Conservation (phyloP, 2,888 invertebrate species). For the Euclidia mi region DNA sequence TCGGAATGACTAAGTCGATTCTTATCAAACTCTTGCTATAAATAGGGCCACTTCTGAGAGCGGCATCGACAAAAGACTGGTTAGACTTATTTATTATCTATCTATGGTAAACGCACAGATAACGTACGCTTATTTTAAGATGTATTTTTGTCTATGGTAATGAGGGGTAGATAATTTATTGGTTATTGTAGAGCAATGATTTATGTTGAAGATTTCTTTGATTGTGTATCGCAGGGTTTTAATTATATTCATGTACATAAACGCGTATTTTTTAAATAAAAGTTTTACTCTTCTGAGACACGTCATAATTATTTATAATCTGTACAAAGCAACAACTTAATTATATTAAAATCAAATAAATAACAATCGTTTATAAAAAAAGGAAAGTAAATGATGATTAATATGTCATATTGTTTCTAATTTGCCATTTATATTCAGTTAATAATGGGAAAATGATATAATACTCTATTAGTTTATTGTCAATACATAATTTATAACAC, state of each 20-base stretch:
- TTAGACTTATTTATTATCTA: conserved; percentile 52
- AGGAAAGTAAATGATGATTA: too few relatives aligned
- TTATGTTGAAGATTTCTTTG: neutral
- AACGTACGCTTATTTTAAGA: conserved; percentile 39
- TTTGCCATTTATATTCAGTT: too few relatives aligned
- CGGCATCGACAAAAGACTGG: conserved; percentile 45
- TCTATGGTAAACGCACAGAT: conserved; percentile 53
- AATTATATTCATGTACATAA: too few relatives aligned
- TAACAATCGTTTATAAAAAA: too few relatives aligned
- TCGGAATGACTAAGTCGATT: conserved; percentile 51
- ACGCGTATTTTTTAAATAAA: too few relatives aligned
- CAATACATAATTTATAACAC: too few relatives aligned
- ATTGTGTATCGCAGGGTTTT: too few relatives aligned
- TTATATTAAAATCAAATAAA: too few relatives aligned
- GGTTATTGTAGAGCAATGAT: neutral
- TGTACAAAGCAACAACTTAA: too few relatives aligned
- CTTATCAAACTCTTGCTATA: conserved; percentile 52
- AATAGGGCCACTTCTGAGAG: conserved; percentile 50
- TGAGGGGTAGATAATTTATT: conserved; percentile 16
- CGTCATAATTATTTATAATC: too few relatives aligned
- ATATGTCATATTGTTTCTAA: too few relatives aligned
- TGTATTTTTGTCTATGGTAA: conserved; percentile 26
- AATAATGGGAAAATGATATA: neutral
- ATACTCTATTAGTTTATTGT: neutral
- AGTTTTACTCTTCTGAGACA: too few relatives aligned